Percentiles rank a stretch among this genome's conserved stretches.
These are phyloP conservation scores for Drosophila obscura DNA, from an alignment of 1,140 invertebrate genomes.

Conservation along the genomic window DNA sequence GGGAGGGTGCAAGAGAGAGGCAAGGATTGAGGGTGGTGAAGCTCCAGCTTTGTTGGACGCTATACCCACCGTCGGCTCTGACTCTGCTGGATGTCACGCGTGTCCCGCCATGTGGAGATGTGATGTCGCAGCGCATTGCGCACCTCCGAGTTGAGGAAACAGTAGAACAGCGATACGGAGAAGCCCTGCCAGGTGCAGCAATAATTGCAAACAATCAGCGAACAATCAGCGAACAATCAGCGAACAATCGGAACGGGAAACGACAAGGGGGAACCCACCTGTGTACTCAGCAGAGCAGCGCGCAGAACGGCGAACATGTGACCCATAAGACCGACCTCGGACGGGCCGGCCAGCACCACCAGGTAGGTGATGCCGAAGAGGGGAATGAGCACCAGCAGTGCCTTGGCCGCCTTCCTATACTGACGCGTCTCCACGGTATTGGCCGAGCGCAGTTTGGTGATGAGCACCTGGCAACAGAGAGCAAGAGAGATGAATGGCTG, in stretches of 20 bases:
- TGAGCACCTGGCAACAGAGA: slow-evolving; percentile 87
- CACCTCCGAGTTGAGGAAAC: slow-evolving; percentile 96
- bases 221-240: too few species aligned
- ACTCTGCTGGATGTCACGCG: slow-evolving; percentile 87
- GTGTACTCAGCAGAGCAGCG: slow-evolving; percentile 90
- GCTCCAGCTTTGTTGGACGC: slow-evolving; percentile 5
- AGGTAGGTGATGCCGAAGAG: slow-evolving; percentile 94
- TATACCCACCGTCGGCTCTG: slow-evolving; percentile 80
- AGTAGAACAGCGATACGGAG: slow-evolving; percentile 94
- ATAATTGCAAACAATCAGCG: slow-evolving; percentile 9
- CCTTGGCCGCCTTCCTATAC: slow-evolving; percentile 94
- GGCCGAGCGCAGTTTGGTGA: slow-evolving; percentile 94
- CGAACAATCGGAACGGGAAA: not conserved
- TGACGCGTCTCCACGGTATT: slow-evolving; percentile 94
- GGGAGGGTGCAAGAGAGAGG: slow-evolving; percentile 1
- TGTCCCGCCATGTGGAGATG: slow-evolving; percentile 90
- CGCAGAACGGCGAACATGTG: slow-evolving; percentile 88
- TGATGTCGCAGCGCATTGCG: slow-evolving; percentile 92
- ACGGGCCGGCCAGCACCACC: slow-evolving; percentile 91
- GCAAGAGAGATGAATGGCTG: not conserved
- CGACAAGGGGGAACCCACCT: slow-evolving; percentile 83
- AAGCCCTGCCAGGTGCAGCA: slow-evolving; percentile 86
- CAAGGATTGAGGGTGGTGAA: slow-evolving; percentile 11
- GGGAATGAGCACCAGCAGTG: slow-evolving; percentile 93
- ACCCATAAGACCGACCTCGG: slow-evolving; percentile 86